A percentile compares a stretch with the other conserved stretches of the same genome.
Conservation (phyloP, 1,140 invertebrate genomes). For the Araneus ventricosus region DNA sequence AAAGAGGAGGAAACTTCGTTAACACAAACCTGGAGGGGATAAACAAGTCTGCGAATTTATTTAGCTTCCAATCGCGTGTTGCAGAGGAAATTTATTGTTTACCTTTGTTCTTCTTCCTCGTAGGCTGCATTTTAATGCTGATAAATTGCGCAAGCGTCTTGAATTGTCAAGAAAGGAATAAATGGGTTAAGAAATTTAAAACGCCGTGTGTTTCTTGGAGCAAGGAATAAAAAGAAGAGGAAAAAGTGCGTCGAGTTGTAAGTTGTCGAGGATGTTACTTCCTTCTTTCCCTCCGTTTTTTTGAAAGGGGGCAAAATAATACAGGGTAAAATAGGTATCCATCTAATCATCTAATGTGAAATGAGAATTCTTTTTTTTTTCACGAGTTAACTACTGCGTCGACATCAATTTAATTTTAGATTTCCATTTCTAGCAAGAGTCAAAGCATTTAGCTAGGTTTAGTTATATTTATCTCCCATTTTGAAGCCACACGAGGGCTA, state of each 20-base stretch:
- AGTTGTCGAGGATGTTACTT: background rate
- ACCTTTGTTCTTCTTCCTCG: background rate
- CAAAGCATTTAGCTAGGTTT: no score
- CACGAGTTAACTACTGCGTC: no score
- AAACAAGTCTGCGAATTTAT: conserved; percentile 8
- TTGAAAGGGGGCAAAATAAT: no score
- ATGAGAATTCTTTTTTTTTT: no score
- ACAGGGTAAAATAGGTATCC: no score
- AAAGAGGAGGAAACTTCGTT: background rate
- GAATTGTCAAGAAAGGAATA: conserved; percentile 8
- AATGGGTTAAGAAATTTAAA: conserved; percentile 3
- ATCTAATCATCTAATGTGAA: no score
- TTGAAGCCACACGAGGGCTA: no score
- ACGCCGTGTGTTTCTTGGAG: background rate
- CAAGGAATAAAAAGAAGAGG: background rate
- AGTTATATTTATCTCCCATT: no score
- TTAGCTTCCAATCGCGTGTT: background rate
- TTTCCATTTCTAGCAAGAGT: no score
- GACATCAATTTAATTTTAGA: no score
- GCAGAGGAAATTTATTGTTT: conserved; percentile 10
- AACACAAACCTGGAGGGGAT: conserved; percentile 32
- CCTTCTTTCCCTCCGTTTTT: background rate
- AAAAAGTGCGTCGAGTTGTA: background rate
- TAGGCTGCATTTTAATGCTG: conserved; percentile 14
- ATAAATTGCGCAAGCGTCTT: conserved; percentile 3